Evolutionary conservation across 2,113 vertebrate genomes (phyloP).

Genomic region (Gallinago media): DNA sequence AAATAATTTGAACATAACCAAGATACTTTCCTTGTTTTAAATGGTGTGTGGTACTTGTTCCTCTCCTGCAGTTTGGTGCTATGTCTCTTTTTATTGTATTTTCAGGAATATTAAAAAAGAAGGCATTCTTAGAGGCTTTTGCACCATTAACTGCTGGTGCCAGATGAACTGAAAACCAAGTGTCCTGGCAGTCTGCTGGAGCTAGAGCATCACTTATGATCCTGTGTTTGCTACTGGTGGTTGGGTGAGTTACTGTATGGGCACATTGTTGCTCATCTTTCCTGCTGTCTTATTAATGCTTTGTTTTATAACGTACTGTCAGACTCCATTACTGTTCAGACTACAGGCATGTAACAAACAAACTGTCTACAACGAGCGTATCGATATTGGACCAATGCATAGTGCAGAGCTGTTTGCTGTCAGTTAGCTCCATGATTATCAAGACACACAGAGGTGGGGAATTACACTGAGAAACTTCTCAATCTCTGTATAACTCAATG

Average conservation of each 20-base stretch:
- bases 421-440: neutral
- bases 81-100: neutral
- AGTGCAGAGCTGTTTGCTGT: neutral
- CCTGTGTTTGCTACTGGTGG: accelerated
- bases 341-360: neutral
- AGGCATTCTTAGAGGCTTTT: neutral
- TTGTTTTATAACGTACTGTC: accelerated
- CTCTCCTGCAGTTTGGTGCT: neutral
- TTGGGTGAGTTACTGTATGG: too few relatives aligned
- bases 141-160: neutral
- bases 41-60: neutral
- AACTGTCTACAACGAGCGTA: neutral
- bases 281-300: neutral
- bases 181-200: neutral
- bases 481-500: neutral
- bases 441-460: neutral
- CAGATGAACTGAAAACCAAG: neutral
- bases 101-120: neutral
- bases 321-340: neutral
- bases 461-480: neutral
- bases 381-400: neutral
- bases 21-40: neutral
- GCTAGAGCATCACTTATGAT: neutral
- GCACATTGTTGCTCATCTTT: neutral
- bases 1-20: neutral